Base-by-base conservation (phyloP, 2,113 vertebrate genomes). In the Empidonax alnorum region DNA sequence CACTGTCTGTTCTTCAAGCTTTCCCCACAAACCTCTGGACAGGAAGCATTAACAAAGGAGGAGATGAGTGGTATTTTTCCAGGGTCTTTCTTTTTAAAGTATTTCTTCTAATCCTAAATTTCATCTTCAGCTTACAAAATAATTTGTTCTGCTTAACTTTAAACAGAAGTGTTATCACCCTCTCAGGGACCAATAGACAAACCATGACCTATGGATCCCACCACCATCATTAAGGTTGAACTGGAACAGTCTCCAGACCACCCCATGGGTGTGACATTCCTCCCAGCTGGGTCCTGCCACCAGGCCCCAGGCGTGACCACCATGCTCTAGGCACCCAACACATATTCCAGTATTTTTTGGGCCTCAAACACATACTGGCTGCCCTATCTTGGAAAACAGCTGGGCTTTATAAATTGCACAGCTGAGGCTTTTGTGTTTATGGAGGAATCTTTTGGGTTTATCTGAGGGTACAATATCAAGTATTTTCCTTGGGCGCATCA, bases 251-350 rank as follows among this genome's bases (percentile, higher is more conserved):
- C 37, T 31, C 27, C 16, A 47, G 42, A 53, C 4, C 31, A 28
- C 24, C 8, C 47, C 3, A 1, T 20, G 30, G 41, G 13, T 62
- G 31, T 3, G 10, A 8, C 41, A 25, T 28, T 37, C 33, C 28
- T 35, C 49, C 13, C 66, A 58, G 41, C 15, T 7, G 21, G 15
- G 10, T 76, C 58, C 46, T 24, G 10, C 25, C 46, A 10, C 10
- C 44, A 39, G 25, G 33, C 15, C 12, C 28, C 17, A 21, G 1
- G 16, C 24, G 33, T 21, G 23, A 52, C 25, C 39, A 23, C 47
- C 37, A 7, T 1, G 0, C 13, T 81, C 52, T 50, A 4, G 2
- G 14, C 18, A 31, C 14, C 8, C 17, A 55, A 9, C 31, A 33
- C 21, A 23, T 8, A n/a, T 28, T 47, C 35, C 37, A 16, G 22